A percentile compares a stretch with the other conserved stretches of the same genome.
Conservation (phyloP, 2,888 invertebrate genomes). For the Philopedon plagiatum region DNA sequence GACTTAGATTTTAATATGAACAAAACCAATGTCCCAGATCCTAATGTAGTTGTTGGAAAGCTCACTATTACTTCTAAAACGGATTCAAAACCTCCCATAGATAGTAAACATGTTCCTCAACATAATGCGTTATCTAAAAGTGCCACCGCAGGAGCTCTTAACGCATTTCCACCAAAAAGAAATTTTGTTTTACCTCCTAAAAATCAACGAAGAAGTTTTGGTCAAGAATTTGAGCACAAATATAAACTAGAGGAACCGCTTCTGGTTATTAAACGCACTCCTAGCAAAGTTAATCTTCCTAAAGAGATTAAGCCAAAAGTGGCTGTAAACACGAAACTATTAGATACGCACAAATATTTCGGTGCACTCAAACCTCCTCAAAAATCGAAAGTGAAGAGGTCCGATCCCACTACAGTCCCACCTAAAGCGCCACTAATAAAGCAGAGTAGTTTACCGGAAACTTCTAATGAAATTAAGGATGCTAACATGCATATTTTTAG, state of each 20-base stretch:
- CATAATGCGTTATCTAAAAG: constrained; percentile 56
- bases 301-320: constrained; percentile 67
- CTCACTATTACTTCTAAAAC: constrained; percentile 49
- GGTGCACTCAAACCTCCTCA: constrained; percentile 57
- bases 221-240: constrained; percentile 64
- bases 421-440: constrained; percentile 56
- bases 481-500: constrained; percentile 61
- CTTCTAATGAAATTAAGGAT: constrained; percentile 51
- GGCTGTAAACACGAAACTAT: constrained; percentile 62
- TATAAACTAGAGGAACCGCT: constrained; percentile 62
- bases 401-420: constrained; percentile 52
- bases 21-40: constrained; percentile 45
- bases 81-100: constrained; percentile 21
- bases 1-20: constrained; percentile 61
- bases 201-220: constrained; percentile 62
- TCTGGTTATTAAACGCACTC: constrained; percentile 67
- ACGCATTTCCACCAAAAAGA: constrained; percentile 54
- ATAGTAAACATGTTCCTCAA: constrained; percentile 33
- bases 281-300: constrained; percentile 66
- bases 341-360: constrained; percentile 67
- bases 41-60: constrained; percentile 56
- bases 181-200: constrained; percentile 64
- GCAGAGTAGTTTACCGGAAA: constrained; percentile 62
- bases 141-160: constrained; percentile 55
- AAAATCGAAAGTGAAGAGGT: constrained; percentile 45